Evolutionary conservation across 2,888 invertebrate species (phyloP).

Genomic region (Callinectes sapidus): DNA sequence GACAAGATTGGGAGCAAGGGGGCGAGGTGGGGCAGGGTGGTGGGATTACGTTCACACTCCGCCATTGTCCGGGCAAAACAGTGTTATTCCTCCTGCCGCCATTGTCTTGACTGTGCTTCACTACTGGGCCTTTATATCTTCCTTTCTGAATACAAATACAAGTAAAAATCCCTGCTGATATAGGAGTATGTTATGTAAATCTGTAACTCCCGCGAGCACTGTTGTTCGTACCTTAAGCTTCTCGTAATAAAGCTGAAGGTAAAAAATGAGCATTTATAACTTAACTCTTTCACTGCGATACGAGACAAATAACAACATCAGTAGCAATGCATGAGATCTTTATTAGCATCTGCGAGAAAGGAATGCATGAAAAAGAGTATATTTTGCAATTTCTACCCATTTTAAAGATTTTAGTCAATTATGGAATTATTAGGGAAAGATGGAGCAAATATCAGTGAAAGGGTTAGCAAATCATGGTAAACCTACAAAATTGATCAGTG

Average conservation of each 20-base stretch:
- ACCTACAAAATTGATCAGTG: background rate
- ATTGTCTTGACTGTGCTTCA: background rate
- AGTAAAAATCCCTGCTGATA: background rate
- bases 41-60: background rate
- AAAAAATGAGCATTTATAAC: background rate
- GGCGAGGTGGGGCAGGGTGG: background rate
- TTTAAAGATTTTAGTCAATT: too few relatives aligned
- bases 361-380: too few relatives aligned
- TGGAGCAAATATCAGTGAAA: too few relatives aligned
- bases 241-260: background rate
- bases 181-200: background rate
- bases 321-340: too few relatives aligned
- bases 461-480: background rate
- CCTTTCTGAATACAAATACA: background rate
- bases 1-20: background rate
- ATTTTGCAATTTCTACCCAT: too few relatives aligned
- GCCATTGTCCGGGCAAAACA: background rate
- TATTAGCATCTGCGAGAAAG: too few relatives aligned
- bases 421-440: too few relatives aligned
- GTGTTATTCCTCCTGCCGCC: background rate
- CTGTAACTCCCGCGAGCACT: background rate
- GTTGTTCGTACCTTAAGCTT: background rate
- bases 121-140: background rate
- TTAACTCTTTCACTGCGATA: too few relatives aligned
- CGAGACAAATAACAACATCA: too few relatives aligned